Evolutionary conservation across 2,113 vertebrate genomes (phyloP).

Genomic region (Apodemus sylvaticus): DNA sequence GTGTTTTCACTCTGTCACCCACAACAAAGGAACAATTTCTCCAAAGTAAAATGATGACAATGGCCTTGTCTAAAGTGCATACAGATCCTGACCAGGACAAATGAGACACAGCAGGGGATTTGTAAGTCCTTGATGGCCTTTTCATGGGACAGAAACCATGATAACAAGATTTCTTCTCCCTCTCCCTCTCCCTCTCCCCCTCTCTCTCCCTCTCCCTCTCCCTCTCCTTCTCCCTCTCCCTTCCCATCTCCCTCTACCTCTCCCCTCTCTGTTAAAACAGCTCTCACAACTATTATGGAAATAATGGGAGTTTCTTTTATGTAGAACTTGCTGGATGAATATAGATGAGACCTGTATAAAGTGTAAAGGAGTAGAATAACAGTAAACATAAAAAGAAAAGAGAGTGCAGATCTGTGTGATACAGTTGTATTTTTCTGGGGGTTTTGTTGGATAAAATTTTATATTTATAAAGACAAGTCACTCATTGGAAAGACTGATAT

Average conservation of each 20-base stretch:
- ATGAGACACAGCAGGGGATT: neutral
- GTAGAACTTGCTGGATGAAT: neutral
- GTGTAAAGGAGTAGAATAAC: neutral
- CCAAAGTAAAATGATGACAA: neutral
- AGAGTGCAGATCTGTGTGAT: neutral
- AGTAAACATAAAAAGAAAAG: neutral
- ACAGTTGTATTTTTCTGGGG: neutral
- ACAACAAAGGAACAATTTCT: neutral
- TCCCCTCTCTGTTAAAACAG: neutral
- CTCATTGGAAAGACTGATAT: neutral
- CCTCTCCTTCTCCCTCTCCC: accelerated
- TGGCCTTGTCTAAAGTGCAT: neutral
- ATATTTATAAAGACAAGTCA: neutral
- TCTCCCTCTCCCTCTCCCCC: too few species aligned
- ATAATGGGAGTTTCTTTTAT: neutral
- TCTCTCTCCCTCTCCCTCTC: accelerated
- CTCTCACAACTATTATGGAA: neutral
- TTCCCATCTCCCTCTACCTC: neutral
- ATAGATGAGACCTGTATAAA: neutral
- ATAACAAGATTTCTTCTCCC: neutral
- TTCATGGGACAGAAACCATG: neutral
- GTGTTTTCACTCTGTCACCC: neutral
- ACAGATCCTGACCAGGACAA: neutral
- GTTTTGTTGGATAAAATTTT: neutral
- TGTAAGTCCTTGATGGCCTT: neutral